These are phyloP conservation scores for Rhincodon typus DNA, from an alignment of 2,797 vertebrate genomes.

Conservation along the genomic window DNA sequence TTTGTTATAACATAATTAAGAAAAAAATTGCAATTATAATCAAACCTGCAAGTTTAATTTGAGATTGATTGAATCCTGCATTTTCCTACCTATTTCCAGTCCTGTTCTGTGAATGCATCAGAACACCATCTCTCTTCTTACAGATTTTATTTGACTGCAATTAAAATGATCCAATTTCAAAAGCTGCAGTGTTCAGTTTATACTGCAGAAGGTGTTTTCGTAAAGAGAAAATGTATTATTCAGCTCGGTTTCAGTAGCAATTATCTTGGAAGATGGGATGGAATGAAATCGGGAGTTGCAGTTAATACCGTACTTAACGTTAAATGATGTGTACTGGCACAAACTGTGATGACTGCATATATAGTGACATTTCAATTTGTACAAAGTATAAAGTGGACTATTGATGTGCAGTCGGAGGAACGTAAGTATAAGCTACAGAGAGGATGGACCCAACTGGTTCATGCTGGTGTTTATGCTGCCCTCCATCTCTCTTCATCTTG, in stretches of 20 bases:
- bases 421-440: neutral
- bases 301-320: neutral
- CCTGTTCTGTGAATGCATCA: neutral
- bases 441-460: too few relatives aligned
- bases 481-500: neutral
- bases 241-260: neutral
- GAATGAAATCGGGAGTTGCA: neutral
- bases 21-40: neutral
- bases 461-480: too few relatives aligned
- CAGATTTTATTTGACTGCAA: neutral
- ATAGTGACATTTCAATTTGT: neutral
- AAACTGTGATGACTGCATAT: neutral
- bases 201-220: neutral
- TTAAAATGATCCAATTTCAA: neutral
- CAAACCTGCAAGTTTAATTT: neutral
- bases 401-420: neutral
- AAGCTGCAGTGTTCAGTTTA: neutral
- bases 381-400: neutral
- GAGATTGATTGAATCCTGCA: neutral
- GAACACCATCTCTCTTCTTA: neutral
- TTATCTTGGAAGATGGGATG: neutral
- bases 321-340: neutral
- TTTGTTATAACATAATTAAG: neutral
- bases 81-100: too few relatives aligned
- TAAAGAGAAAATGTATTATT: neutral